Evolutionary conservation across 2,888 invertebrate species (phyloP).

Genomic region (Xanthia icteritia): DNA sequence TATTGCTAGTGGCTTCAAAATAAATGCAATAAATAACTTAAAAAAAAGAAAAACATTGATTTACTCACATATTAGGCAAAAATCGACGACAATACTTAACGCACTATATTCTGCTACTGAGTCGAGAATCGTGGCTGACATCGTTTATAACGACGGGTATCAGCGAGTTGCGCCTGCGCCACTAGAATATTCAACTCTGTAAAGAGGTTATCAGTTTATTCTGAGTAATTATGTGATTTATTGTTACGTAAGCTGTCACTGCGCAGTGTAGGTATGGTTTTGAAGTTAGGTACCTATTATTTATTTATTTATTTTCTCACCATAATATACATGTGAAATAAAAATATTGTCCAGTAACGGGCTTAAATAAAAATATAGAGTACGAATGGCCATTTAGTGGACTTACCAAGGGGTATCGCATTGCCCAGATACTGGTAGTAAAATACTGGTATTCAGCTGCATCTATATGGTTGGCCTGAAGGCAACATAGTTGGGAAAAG

Average conservation of each 20-base stretch:
- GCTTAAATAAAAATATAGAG: neutral
- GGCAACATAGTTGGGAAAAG: too few species aligned
- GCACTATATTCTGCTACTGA: slow-evolving; percentile 13
- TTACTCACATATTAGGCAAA: slow-evolving; percentile 32
- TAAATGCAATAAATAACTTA: neutral
- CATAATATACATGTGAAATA: neutral
- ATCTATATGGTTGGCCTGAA: too few species aligned
- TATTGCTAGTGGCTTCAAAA: slow-evolving; percentile 14
- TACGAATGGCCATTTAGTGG: neutral
- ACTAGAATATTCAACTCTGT: slow-evolving; percentile 10
- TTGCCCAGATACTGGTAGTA: too few species aligned
- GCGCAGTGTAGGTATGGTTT: neutral
- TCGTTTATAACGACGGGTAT: slow-evolving; percentile 38
- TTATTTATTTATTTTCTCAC: neutral
- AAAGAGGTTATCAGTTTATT: slow-evolving; percentile 34
- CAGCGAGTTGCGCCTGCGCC: slow-evolving; percentile 7
- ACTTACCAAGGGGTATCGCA: too few species aligned
- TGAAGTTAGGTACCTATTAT: neutral
- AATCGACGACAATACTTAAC: neutral
- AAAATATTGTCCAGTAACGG: neutral
- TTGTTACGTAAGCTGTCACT: neutral
- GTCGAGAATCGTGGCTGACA: neutral
- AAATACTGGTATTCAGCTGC: too few species aligned
- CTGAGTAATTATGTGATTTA: slow-evolving; percentile 7
- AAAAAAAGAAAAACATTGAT: too few species aligned